Evolutionary conservation across 2,113 vertebrate genomes (phyloP).

Genomic region (Petromus typicus): DNA sequence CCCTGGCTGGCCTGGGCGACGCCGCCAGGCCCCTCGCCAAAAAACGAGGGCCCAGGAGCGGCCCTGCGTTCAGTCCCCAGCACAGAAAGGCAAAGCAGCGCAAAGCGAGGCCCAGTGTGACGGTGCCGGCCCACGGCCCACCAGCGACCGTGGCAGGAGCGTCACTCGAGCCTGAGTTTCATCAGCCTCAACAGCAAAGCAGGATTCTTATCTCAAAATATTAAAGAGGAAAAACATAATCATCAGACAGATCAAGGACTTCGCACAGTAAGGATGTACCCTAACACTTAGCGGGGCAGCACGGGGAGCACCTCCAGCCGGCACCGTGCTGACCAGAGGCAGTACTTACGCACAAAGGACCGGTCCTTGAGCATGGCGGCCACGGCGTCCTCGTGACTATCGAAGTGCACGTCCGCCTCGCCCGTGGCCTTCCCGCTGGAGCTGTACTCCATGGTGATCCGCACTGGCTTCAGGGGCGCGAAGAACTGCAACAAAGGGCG

Average conservation of each 20-base stretch:
- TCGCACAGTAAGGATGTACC: neutral
- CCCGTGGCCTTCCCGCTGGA: slow-evolving; percentile 89
- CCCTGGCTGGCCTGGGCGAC: neutral
- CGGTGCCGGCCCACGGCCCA: neutral
- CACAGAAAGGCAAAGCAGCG: neutral
- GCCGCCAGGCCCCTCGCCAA: neutral
- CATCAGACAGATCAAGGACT: neutral
- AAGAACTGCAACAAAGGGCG: slow-evolving; percentile 90
- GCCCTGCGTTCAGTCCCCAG: neutral
- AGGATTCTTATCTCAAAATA: neutral
- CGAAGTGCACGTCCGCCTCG: slow-evolving; percentile 91
- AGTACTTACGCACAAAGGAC: slow-evolving; percentile 90
- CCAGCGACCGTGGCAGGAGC: neutral
- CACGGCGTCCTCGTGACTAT: slow-evolving; percentile 87
- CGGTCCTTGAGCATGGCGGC: slow-evolving; percentile 93
- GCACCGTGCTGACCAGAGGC: too few relatives aligned
- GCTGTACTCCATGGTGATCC: slow-evolving; percentile 91
- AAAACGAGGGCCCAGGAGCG: neutral
- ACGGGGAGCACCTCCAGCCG: too few relatives aligned
- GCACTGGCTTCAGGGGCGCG: slow-evolving; percentile 88
- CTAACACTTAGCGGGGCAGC: neutral
- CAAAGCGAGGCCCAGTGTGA: neutral
- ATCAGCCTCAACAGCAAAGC: neutral
- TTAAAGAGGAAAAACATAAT: neutral
- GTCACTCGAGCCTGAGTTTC: neutral